Base-by-base conservation (phyloP, 1,140 invertebrate species). In the Drosophila aff. region DNA sequence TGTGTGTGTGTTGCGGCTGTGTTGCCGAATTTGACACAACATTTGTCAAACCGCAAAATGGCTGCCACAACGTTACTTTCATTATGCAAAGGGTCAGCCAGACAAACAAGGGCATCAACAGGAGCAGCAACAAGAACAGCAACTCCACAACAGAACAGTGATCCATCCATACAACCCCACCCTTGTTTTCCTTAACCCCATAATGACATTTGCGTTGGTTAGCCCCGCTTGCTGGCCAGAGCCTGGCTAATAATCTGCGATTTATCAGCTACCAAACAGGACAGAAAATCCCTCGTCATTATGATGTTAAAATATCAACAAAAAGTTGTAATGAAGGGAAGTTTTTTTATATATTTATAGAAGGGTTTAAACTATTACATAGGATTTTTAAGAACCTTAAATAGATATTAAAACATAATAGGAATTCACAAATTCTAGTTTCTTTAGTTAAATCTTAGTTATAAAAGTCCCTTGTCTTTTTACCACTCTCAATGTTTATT, bases 41-140 rank as follows among this genome's bases (percentile, higher is more conserved):
- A 89, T 89, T 89, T 89, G 85, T 89, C 85, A 89, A 89, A 89
- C 85, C 85, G 71, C 85, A 89, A 89, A 89, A 89, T 89, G 85
- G 85, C 81, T 75, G 75, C 78, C 85, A 67, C 85, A 89, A 85
- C 68, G 85, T 89, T 89, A 90, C 85, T 90, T 89, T 89, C 85
- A 89, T 89, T 90, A 89, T 90, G 85, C 86, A 90, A 72, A 81
- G 79, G 81, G 84, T 81, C 80, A 80, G 83, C 69, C 74, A 77
- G 69, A 74, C 82, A 79, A 86, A 85, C 79, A 81, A 61, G 49
- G 43, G 28, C 49, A 53, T 21, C 57, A 43, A 44, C 64, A 55
- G 49, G 7, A 49, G 4, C 47, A 49, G 5, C 28, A 43, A 31
- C 28, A 31, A 7, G 49, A 43, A 9, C 49, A 50, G 3, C 10